A percentile compares a stretch with the other conserved stretches of the same genome.
Evolutionary conservation across 2,797 vertebrate species (phyloP).

Genomic region (Scolopax bukidnonensis): DNA sequence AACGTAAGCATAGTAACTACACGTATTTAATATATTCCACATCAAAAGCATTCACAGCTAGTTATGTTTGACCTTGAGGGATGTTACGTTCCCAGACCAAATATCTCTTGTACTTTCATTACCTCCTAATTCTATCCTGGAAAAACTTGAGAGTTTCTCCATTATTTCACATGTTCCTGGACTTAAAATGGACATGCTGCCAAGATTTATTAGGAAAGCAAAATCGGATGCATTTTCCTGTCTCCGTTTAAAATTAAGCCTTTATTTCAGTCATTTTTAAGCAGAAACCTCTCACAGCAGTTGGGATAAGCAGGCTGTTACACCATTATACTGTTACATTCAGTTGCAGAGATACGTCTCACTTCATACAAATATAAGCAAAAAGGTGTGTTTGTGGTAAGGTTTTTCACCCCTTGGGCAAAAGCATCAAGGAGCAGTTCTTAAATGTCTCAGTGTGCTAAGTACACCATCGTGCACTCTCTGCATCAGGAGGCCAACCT

Average conservation of each 20-base stretch:
- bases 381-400: conserved; percentile 29
- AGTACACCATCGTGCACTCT: not conserved
- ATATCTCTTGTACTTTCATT: not conserved
- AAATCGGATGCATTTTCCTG: conserved; percentile 43
- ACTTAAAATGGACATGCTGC: not conserved
- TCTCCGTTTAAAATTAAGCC: conserved; percentile 55
- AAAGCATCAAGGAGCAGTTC: conserved; percentile 4
- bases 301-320: conserved; percentile 53
- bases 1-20: not conserved
- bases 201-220: conserved; percentile 15
- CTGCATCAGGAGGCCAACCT: not conserved
- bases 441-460: not conserved
- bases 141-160: not conserved
- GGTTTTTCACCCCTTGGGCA: not conserved
- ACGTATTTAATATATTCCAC: not conserved
- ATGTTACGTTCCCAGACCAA: not conserved
- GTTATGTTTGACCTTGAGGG: not conserved
- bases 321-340: conserved; percentile 53
- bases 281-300: conserved; percentile 61
- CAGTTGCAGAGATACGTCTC: conserved; percentile 47
- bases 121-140: not conserved
- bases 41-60: not conserved
- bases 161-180: not conserved
- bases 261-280: conserved; percentile 67
- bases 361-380: conserved; percentile 50